Evolutionary conservation across 2,888 invertebrate species (phyloP), one percentile per base, ranked within the genome.

Genomic region (Saturnia japonica): DNA sequence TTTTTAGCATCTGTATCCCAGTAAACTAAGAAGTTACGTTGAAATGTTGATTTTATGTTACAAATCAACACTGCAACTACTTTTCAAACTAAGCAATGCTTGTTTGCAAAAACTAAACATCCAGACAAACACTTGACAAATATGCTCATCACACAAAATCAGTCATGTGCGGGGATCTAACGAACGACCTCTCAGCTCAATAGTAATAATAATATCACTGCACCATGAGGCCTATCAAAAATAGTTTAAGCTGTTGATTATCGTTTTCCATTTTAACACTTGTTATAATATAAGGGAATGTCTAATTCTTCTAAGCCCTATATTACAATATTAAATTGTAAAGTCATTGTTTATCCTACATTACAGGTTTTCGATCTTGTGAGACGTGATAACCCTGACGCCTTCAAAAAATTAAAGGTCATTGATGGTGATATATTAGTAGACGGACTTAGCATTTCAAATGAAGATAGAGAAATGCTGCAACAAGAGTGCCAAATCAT

Each of bases 401-500:
- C 91, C 16, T 90, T 96, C 77, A 91, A 94, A 74, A 97, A 97
- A 89, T 86, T 97, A 57, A 89, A 92, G 67, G 91, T 96, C 0
- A 91, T 97, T 34, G 87, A 95, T 69, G 97, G 97, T 6, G 96
- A 96, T 81, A 94, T 96, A 22, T 89, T 95, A 25, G 91, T 93
- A 66, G 94, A 95, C 3, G 93, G 94, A 25, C 91, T 97, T 67
- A 96, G 95, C 0, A 89, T 96, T 28, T 94, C 94, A 45, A 84
- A 94, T 40, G 92, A 94, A 42, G 95, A 96, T 77, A 95, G 94
- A 67, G 86, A 91, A 68, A 91, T 94, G 69, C 83, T 97, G 25
- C 91, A 94, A 72, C 88, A 94, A 51, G 95, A 96, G 68, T 95
- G 97, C 67, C 94, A 96, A 69, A 94, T 97, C 16, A 94, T 98